Percentiles rank a stretch among this genome's conserved stretches.
Evolutionary conservation across 2,113 vertebrate species (phyloP).

Genomic region (Mastomys natalensis): DNA sequence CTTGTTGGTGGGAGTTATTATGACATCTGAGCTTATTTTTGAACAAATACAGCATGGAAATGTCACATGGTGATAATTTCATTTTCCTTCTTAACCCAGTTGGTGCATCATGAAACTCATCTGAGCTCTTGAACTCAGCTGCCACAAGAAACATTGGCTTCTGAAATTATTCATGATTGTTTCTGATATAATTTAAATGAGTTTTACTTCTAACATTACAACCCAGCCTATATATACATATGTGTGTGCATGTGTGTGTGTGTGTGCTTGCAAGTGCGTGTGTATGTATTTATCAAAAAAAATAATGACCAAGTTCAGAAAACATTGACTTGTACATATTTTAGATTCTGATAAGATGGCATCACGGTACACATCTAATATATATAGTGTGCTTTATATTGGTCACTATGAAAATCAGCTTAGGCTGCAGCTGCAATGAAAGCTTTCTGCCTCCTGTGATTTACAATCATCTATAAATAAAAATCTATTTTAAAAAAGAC

Average conservation of each 20-base stretch:
- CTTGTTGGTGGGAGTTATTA: not conserved
- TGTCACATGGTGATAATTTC: not conserved
- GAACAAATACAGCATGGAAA: not conserved
- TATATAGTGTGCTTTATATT: rapidly evolving
- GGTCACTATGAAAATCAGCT: not conserved
- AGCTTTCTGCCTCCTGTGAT: not conserved
- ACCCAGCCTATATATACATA: not conserved
- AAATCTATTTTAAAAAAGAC: slow-evolving; percentile 8
- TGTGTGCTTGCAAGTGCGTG: rapidly evolving
- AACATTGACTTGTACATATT: not conserved
- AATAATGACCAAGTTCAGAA: not conserved
- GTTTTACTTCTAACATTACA: slow-evolving; percentile 4
- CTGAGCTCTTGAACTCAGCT: not conserved
- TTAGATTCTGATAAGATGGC: not conserved
- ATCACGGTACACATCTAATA: not conserved
- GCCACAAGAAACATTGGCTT: not conserved
- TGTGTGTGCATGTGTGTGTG: not conserved
- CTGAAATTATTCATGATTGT: not conserved
- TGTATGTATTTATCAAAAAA: not conserved
- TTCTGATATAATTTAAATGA: not conserved
- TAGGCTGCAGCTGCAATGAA: not conserved
- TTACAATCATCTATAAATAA: not conserved
- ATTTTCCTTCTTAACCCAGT: not conserved
- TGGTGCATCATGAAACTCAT: not conserved
- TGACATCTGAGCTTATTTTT: not conserved